Percentiles rank a stretch among this genome's conserved stretches.
Conservation (phyloP, 2,113 vertebrate species). For the Channa argus region DNA sequence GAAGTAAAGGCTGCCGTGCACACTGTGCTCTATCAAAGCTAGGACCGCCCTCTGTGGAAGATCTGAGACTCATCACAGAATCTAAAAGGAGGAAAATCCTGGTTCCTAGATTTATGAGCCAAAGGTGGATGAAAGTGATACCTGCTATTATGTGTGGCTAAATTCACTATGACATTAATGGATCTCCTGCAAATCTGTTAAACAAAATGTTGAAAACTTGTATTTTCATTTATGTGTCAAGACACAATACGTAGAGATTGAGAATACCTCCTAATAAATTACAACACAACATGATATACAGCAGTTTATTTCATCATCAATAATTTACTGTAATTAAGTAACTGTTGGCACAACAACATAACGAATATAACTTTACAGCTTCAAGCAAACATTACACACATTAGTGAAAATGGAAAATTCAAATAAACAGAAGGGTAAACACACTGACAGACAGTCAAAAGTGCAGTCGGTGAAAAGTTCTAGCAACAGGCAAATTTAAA, state of each 20-base stretch:
- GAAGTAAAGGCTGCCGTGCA: conserved; percentile 42
- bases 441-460: not conserved
- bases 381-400: not conserved
- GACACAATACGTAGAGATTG: not conserved
- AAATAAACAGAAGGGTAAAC: not conserved
- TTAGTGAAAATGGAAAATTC: not conserved
- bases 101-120: conserved; percentile 37
- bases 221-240: not conserved
- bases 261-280: not conserved
- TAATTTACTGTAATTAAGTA: not conserved
- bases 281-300: too few species aligned
- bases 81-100: conserved; percentile 47
- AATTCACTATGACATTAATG: not conserved
- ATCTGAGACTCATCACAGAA: conserved; percentile 49
- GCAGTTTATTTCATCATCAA: too few species aligned
- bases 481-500: conserved; percentile 4
- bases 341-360: not conserved
- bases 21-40: conserved; percentile 48
- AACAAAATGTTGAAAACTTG: not conserved
- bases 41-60: conserved; percentile 38
- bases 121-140: conserved; percentile 15
- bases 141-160: conserved; percentile 12
- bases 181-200: not conserved
- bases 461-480: conserved; percentile 2
- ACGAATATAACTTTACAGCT: too few species aligned